Base-by-base conservation (phyloP, 2,113 vertebrate species). In the Sebastes fasciatus region DNA sequence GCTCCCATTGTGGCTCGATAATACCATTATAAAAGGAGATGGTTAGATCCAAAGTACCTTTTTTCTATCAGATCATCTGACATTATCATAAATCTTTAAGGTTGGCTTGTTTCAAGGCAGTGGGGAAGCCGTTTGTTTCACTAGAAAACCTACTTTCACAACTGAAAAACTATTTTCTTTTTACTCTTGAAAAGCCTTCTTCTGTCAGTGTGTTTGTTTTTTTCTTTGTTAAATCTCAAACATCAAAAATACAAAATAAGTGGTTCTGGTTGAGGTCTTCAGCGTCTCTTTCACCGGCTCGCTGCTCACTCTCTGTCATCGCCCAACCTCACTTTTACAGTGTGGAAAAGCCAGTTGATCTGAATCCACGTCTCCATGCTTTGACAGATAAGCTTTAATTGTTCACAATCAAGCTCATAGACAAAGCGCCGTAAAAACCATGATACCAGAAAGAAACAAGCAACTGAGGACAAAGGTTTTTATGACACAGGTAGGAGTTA, bases 371-470 rank as follows among this genome's bases (percentile, higher is more conserved):
- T 88, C 16, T 88, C 82, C 88, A 89, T 88, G 91, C 93, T 88
- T 94, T 84, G 84, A 91, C 89, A 93, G 90, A 94, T 86, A 84
- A 92, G 88, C 90, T 93, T 93, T 92, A 94, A 94, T 93, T 83
- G 86, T 87, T 93, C 89, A 91, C 83, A 91, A 92, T 91, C 89
- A 89, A 92, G 86, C 92, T 92, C 90, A 86, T 82, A 91, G 89
- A 94, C 93, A 92, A 93, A 93, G 91, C 90, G 82, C 85, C 11
- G 77, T 80, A 82, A 92, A 34, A 87, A 91, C 79, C 91, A 90
- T 19, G 52, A 89, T 80, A 85, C 74, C 88, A 92, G 79, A 90
- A 86, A 92, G 57, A 90, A 92, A 92, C 75, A 88, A 90, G 87
- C 86, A 84, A 91, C 86, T 67, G 82, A 92, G 86, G 84, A 93